Evolutionary conservation across 2,797 vertebrate genomes (phyloP).

Genomic region (Peromyscus melanophrys): DNA sequence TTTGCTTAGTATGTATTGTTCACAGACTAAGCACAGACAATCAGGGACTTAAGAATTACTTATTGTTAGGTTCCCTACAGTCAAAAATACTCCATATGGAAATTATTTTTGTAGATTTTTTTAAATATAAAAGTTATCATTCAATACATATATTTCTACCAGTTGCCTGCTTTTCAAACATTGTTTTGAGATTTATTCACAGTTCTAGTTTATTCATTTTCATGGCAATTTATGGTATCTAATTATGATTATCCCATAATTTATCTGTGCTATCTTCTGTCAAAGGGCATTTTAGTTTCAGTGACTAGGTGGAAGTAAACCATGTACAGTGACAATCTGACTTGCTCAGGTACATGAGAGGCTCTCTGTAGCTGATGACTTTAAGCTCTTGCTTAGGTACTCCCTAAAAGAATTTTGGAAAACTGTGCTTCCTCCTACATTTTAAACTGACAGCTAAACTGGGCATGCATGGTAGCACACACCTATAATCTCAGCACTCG

Average conservation of each 20-base stretch:
- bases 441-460: conserved; percentile 20
- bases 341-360: not conserved
- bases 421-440: conserved; percentile 16
- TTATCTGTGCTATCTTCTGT: not conserved
- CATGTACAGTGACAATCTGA: not conserved
- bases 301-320: conserved; percentile 48
- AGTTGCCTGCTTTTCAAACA: conserved; percentile 25
- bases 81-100: conserved; percentile 6
- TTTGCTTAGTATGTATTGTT: conserved; percentile 28
- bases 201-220: conserved; percentile 42
- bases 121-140: not conserved
- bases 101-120: conserved; percentile 37
- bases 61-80: not conserved
- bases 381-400: not conserved
- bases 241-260: not conserved
- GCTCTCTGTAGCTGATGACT: not conserved
- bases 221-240: conserved; percentile 29
- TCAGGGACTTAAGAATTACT: not conserved
- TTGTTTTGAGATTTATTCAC: conserved; percentile 36
- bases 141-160: not conserved
- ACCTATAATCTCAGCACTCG: not conserved
- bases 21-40: conserved; percentile 48
- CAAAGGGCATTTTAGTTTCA: not conserved
- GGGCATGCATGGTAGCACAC: not conserved
- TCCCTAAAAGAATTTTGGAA: conserved; percentile 33